Evolutionary conservation across 37 sponge, comb jelly and placozoan species (phyloP).

Genomic region (Lycopodina hypogea): DNA sequence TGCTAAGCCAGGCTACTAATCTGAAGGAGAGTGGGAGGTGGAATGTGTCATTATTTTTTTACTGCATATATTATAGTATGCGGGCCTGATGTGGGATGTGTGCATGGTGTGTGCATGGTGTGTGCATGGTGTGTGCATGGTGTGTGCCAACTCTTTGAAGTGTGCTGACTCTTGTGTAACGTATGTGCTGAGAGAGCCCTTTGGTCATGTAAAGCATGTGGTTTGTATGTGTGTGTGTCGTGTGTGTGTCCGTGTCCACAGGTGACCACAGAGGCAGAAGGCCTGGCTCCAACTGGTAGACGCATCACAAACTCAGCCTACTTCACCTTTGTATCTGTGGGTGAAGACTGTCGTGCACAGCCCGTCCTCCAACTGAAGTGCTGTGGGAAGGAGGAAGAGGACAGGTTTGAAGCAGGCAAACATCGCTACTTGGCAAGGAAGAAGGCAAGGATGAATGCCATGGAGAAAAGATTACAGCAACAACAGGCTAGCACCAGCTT

Average conservation of each 20-base stretch:
- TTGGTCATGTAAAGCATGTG: neutral
- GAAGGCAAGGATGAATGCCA: slow-evolving; percentile 30
- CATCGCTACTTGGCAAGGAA: slow-evolving; percentile 53
- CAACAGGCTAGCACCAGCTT: too few species aligned
- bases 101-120: too few species aligned
- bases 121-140: too few species aligned
- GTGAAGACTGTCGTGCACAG: slow-evolving; percentile 22
- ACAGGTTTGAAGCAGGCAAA: slow-evolving; percentile 53
- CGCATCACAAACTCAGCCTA: slow-evolving; percentile 72
- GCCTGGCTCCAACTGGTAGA: slow-evolving; percentile 22
- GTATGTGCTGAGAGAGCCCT: too few species aligned
- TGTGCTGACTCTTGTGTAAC: too few species aligned
- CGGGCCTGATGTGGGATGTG: too few species aligned
- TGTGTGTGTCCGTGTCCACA: neutral
- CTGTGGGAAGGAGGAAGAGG: slow-evolving; percentile 45
- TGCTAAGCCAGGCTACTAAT: too few species aligned
- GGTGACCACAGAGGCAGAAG: slow-evolving; percentile 61
- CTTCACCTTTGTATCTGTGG: slow-evolving; percentile 86
- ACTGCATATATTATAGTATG: too few species aligned
- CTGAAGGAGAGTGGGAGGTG: too few species aligned
- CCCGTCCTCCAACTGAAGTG: slow-evolving; percentile 58
- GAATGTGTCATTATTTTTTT: too few species aligned
- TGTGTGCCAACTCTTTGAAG: too few species aligned
- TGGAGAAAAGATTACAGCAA: neutral
- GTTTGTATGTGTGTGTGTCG: neutral